Evolutionary conservation across 2,888 invertebrate genomes (phyloP), one percentile per base, ranked within the genome.

Genomic region (Lasioglossum pauxillum): DNA sequence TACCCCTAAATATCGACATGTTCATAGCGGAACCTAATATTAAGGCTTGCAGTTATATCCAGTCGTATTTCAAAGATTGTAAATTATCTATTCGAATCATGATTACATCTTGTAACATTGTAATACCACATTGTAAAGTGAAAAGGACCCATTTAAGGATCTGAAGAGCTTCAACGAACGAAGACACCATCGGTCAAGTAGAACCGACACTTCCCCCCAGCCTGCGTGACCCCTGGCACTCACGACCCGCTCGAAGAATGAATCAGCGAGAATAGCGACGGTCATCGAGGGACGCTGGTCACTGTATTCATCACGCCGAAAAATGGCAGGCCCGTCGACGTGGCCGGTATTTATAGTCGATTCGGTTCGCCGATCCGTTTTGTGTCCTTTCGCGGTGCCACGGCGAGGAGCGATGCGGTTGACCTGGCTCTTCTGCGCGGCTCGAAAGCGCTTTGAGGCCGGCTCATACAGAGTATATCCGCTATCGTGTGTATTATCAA

Each of bases 401-500:
- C 57, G 78, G 41, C 78, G 82, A 87, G 87, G 88, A 90, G 89
- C 78, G 84, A 90, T 85, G 89, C 82, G 88, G 86, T 87, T 90
- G 90, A 90, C 89, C 90, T 83, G 90, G 89, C 89, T 82, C 87
- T 88, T 86, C 84, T 86, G 75, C 73, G n/a, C 73, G 81, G 80
- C 69, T 81, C 86, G 89, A 89, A 91, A 92, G 88, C 90, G 91
- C 91, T 92, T 93, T 93, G 92, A 93, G 88, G 74, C 74, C 12
- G 80, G 82, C 78, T 91, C 86, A 46, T 86, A 85, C 53, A 86
- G 79, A 76, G 79, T 87, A 87, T 88, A 89, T 88, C 87, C 88
- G 84, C 83, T 23, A 85, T 84, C 83, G 83, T 75, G 77, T 90
- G 75, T 84, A 72, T 74, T 64, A 69, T 78, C 79, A 84, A 83